Conservation (phyloP, 2,113 vertebrate species). For the Bagarius yarrelli region DNA sequence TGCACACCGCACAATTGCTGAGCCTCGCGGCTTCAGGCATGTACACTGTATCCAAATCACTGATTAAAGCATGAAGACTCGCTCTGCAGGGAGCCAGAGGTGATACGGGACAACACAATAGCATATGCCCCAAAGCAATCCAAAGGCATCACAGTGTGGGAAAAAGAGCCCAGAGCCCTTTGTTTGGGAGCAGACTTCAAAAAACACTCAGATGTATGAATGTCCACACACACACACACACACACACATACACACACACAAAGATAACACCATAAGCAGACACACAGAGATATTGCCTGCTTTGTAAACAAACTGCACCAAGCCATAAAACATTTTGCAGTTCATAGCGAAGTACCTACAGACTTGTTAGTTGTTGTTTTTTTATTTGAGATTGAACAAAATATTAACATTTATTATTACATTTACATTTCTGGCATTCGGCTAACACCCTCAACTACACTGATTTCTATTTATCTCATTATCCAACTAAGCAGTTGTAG, state of each 20-base stretch:
- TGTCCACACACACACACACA: background rate
- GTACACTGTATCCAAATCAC: slow-evolving; percentile 50
- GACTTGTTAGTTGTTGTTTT: background rate
- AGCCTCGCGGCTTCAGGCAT: slow-evolving; percentile 32
- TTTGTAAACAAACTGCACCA: background rate
- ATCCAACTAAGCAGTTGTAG: too few relatives aligned
- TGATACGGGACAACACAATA: slow-evolving; percentile 38
- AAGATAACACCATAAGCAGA: slow-evolving; percentile 3
- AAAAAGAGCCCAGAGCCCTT: slow-evolving; percentile 10
- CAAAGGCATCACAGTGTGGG: slow-evolving; percentile 8
- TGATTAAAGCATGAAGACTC: slow-evolving; percentile 41
- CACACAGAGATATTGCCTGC: background rate
- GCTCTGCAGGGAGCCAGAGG: slow-evolving; percentile 25
- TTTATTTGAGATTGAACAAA: background rate
- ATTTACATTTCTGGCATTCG: too few relatives aligned
- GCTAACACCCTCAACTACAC: too few relatives aligned
- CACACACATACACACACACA: background rate
- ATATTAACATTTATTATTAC: background rate
- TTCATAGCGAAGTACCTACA: background rate
- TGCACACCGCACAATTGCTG: background rate
- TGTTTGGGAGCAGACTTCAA: background rate
- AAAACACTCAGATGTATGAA: slow-evolving; percentile 11
- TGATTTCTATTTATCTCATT: too few relatives aligned
- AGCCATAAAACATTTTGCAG: background rate
- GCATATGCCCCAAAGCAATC: slow-evolving; percentile 19